These are phyloP conservation scores for Periparus ater DNA, from an alignment of 2,797 vertebrate species.

Conservation along the genomic window DNA sequence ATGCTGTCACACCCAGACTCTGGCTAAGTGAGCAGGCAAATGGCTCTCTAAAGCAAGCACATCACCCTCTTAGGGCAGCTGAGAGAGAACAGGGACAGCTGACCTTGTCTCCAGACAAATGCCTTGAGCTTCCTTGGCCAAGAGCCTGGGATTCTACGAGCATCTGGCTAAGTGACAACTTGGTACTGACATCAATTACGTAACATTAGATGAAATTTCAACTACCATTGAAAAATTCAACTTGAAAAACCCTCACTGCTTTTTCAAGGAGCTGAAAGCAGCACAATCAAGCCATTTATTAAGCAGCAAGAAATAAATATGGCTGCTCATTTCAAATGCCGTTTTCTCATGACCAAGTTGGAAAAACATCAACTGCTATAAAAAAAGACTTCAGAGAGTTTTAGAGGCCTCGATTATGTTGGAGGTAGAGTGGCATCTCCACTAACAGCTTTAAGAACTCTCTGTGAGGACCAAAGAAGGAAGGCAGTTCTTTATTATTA, in stretches of 20 bases:
- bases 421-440: background rate
- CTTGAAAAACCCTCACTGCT: background rate
- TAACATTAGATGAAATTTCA: conserved; percentile 29
- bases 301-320: background rate
- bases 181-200: conserved; percentile 1
- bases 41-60: background rate
- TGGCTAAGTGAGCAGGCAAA: background rate
- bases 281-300: background rate
- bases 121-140: conserved; percentile 14
- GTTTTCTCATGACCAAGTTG: background rate
- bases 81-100: background rate
- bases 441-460: background rate
- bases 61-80: background rate
- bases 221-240: conserved; percentile 11
- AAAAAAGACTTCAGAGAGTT: background rate
- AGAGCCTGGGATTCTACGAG: conserved; percentile 37
- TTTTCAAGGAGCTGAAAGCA: background rate
- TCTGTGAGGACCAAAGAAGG: background rate
- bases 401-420: background rate
- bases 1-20: background rate
- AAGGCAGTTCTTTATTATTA: background rate
- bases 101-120: conserved; percentile 16
- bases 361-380: background rate
- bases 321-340: background rate
- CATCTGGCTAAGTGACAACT: conserved; percentile 47